Conservation (phyloP, 2,888 invertebrate genomes). For the Acleris holmiana region DNA sequence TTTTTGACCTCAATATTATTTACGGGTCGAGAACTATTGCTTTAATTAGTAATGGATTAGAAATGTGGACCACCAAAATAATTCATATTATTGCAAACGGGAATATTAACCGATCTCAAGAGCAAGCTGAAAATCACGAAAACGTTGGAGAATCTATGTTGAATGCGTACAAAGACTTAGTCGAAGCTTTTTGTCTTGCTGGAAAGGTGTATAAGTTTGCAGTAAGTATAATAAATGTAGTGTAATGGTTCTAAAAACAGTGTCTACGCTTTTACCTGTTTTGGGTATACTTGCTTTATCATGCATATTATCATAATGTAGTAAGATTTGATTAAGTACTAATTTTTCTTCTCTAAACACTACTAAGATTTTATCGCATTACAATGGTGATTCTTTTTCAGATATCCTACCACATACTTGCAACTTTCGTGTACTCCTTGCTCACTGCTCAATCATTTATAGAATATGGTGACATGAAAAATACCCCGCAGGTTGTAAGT, state of each 20-base stretch:
- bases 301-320: too few species aligned
- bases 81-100: neutral
- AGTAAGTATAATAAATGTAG: conserved; percentile 1
- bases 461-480: neutral
- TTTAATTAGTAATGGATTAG: neutral
- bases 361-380: too few species aligned
- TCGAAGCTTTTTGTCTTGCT: neutral
- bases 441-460: neutral
- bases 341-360: too few species aligned
- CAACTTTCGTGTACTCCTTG: neutral
- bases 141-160: neutral
- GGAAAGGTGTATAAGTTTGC: conserved; percentile 4
- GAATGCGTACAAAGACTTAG: neutral
- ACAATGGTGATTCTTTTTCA: neutral
- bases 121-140: neutral
- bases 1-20: neutral
- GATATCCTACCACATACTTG: neutral
- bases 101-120: neutral
- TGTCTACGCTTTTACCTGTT: too few species aligned
- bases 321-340: too few species aligned
- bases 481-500: neutral
- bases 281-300: too few species aligned
- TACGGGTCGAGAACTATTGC: conserved; percentile 1
- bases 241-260: too few species aligned
- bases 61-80: conserved; percentile 3